Base-by-base conservation (phyloP, 2,797 vertebrate species). In the Eulemur albifrons region DNA sequence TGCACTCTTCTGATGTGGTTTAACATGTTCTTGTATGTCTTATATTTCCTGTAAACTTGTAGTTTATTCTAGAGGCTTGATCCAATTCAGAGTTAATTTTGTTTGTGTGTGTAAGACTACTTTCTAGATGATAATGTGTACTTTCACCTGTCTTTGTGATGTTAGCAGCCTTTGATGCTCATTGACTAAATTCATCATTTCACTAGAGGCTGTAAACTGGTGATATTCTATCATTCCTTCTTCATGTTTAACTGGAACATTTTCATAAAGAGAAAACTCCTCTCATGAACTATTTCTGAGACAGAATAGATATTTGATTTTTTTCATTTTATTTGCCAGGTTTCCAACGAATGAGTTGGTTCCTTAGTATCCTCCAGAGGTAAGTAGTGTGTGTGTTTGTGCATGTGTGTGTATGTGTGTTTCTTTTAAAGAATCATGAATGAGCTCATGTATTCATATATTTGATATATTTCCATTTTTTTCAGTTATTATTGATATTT, bases 191-290 rank as follows among this genome's bases (percentile, higher is more conserved):
- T 57, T 89, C 45, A 80, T 73, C 50, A 63, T 57, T 84, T 72
- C 76, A 12, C 73, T 14, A 61, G 61, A n/a, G 54, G 23, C 27
- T 43, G 9, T 27, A 73, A 90, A 84, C 59, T 80, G 57, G 20
- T 38, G 23, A 63, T 69, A 45, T 30, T 94, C 54, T 50, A 40
- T 61, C 82, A 83, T 40, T 20, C 12, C 40, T 90, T 94, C 87
- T 93, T 94, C n/a, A 77, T n/a, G 72, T 87, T 84, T 76, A 85
- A 73, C 52, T 52, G 67, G 85, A 96, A 85, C 59, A 63, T 25
- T 69, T 57, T 61, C 30, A 50, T 83, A 87, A 83, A 94, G 79
- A 84, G 45, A 89, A 69, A 79, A 43, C 12, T 82, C 30, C 17
- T 87, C 27, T 84, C 10, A 15, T 63, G 7, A 72, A 67, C 75